Evolutionary conservation across 2,797 vertebrate genomes (phyloP).

Genomic region (Picus viridis): DNA sequence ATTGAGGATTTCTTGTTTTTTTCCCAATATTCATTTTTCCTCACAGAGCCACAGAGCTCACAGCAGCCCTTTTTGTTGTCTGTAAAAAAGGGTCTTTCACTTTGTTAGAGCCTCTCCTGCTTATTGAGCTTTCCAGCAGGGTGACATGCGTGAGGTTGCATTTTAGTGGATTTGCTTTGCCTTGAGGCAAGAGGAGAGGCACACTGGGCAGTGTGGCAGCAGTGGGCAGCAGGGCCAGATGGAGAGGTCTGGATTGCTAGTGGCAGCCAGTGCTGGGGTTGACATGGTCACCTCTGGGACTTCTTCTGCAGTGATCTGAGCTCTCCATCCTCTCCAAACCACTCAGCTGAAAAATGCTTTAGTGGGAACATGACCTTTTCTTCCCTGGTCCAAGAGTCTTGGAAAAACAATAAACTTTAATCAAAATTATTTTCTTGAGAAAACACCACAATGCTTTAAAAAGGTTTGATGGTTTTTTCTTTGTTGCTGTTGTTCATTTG

Average conservation of each 20-base stretch:
- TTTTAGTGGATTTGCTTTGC: neutral
- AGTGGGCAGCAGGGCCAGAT: neutral
- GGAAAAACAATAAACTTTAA: slow-evolving; percentile 26
- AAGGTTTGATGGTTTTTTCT: neutral
- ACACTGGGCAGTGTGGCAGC: accelerated
- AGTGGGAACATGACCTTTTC: slow-evolving; percentile 18
- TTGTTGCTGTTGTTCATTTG: neutral
- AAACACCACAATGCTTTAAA: slow-evolving; percentile 38
- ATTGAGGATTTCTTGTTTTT: neutral
- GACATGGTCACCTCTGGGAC: neutral
- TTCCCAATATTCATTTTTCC: neutral
- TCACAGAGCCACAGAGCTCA: neutral
- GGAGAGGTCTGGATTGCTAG: neutral
- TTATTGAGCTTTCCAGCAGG: neutral
- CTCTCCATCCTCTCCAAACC: neutral
- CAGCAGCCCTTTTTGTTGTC: neutral
- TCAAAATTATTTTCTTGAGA: slow-evolving; percentile 24
- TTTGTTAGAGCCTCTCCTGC: neutral
- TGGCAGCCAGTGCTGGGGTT: neutral
- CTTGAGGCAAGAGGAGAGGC: neutral
- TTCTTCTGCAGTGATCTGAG: neutral
- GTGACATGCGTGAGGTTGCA: accelerated
- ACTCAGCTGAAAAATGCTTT: slow-evolving; percentile 9
- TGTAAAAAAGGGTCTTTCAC: neutral
- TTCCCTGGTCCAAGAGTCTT: neutral